phyloP scores from a whole-genome alignment of 2,113 vertebrate genomes.

The Girardinichthys multiradiatus region DNA sequence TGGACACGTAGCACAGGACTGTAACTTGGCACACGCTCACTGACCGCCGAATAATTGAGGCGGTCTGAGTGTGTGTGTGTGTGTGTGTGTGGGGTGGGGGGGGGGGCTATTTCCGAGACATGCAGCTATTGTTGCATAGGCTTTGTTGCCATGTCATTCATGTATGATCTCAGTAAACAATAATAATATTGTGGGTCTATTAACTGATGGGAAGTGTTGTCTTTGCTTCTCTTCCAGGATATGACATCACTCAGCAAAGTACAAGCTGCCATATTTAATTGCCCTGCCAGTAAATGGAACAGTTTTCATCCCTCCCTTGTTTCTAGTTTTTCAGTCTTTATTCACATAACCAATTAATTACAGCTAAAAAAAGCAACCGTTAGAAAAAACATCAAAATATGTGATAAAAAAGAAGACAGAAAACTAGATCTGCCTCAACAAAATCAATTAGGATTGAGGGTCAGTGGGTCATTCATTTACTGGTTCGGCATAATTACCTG shows the following conservation, averaged over 20 bases:
- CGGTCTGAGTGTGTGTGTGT: too few relatives aligned
- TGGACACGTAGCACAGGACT: constrained; percentile 28
- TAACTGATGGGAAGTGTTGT: constrained; percentile 33
- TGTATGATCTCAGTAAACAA: constrained; percentile 40
- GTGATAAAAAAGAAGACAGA: constrained; percentile 23
- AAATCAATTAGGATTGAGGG: constrained; percentile 81
- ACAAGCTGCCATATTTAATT: constrained; percentile 49
- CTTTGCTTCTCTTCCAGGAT: constrained; percentile 61
- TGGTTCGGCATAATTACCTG: constrained; percentile 84
- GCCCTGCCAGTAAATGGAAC: constrained; percentile 57
- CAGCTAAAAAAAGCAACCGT: constrained; percentile 64
- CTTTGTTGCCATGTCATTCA: constrained; percentile 5
- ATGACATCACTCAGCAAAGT: constrained; percentile 56
- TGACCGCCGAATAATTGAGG: constrained; percentile 52
- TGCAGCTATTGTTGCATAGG: constrained; percentile 14
- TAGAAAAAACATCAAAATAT: constrained; percentile 74
- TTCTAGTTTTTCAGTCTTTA: constrained; percentile 58
- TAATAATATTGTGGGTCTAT: constrained; percentile 22
- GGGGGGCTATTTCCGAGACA: constrained; percentile 22
- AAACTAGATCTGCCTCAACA: constrained; percentile 68
- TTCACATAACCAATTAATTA: constrained; percentile 78
- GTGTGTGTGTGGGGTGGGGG: too few relatives aligned
- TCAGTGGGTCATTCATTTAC: constrained; percentile 80
- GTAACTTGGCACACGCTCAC: constrained; percentile 34
- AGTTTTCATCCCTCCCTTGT: constrained; percentile 37